Evolutionary conservation across 2,888 invertebrate genomes (phyloP).

Genomic region (Lepidocyrtinus sp.): DNA sequence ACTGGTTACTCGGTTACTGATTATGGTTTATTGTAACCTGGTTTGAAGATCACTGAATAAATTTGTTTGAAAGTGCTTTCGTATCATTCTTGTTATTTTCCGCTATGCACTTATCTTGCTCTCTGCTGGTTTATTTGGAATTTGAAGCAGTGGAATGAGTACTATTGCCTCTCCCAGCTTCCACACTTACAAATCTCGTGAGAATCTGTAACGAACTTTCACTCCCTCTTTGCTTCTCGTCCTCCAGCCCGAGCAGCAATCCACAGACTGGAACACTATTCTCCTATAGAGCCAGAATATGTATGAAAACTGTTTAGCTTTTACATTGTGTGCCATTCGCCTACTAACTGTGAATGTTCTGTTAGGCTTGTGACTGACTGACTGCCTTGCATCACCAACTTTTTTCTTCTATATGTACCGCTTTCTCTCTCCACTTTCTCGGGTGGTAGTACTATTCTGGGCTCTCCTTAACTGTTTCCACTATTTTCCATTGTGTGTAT

Average conservation of each 20-base stretch:
- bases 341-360: conserved; percentile 14
- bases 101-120: background rate
- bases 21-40: background rate
- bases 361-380: conserved; percentile 24
- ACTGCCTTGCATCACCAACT: conserved; percentile 52
- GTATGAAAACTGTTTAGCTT: conserved; percentile 58
- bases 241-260: conserved; percentile 58
- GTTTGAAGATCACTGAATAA: background rate
- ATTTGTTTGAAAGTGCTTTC: background rate
- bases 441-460: conserved; percentile 25
- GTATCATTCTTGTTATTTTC: background rate
- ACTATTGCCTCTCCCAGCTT: conserved; percentile 58
- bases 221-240: conserved; percentile 26
- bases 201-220: conserved; percentile 31
- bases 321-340: conserved; percentile 36
- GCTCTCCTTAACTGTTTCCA: conserved; percentile 22
- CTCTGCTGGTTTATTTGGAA: conserved; percentile 32
- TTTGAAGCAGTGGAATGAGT: background rate
- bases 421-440: conserved; percentile 32
- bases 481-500: conserved; percentile 24
- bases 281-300: conserved; percentile 52
- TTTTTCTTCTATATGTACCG: conserved; percentile 58
- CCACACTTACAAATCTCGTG: conserved; percentile 30
- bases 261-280: conserved; percentile 57
- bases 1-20: background rate